Base-by-base conservation (phyloP, 2,797 vertebrate genomes). In the Myotis myotis region DNA sequence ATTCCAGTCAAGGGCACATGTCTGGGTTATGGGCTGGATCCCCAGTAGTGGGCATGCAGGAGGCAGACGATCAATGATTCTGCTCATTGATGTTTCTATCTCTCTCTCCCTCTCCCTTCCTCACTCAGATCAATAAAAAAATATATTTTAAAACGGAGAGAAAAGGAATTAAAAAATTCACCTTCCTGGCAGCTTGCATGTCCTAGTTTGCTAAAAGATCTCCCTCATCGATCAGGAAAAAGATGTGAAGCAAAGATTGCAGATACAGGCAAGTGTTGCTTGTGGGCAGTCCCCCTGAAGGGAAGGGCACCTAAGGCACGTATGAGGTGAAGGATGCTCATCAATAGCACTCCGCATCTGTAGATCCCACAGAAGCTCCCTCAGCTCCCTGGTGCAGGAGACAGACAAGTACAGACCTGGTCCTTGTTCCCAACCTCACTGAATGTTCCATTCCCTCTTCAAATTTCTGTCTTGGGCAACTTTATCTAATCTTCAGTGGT, bases 301-400 rank as follows among this genome's bases (percentile, higher is more conserved):
- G 10, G 19, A 36, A 47, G 51, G n/a, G 7, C 33, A 13, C 51
- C 0, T 2, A 19, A 8, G 44, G 19, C 8, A 3, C 0, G 4
- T 3, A 19, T 28, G 36, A 87, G 60, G n/a, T 41, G 30, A 76
- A 82, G 62, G 22, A 19, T 23, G 78, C 53, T 78, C 36, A 4
- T 15, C 20, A 19, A 15, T 0, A 62, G 30, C 57, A 8, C 13
- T 10, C 5, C 10, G 19, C 4, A 2, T 44, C 64, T 9, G 0
- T 4, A 4, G 33, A 22, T 3, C 17, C 1, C 28, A 7, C 12
- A 5, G 7, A 47, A 1, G 8, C 6, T 19, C 80, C 38, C 30
- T 7, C 49, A 12, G 47, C 33, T 74, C 36, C 25, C 68, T 38
- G 49, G 16, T 12, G 33, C 49, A 47, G 11, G 23, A 28, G 15